phyloP scores from a whole-genome alignment of 2,797 vertebrate genomes.

The Eulemur rubriventer region DNA sequence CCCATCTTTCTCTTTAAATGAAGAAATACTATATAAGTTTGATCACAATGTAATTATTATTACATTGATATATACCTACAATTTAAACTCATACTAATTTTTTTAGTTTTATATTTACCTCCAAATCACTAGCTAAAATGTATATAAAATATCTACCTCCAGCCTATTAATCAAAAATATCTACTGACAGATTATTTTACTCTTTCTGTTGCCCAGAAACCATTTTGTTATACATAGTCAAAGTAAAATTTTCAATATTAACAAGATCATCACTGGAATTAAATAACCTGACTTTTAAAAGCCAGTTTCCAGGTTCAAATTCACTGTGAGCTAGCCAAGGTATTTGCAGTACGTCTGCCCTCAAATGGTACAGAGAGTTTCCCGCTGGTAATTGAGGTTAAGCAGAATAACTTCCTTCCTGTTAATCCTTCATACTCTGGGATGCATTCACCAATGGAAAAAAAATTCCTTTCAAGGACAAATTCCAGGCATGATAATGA shows the following conservation, averaged over 20 bases:
- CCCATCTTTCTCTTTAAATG: background rate
- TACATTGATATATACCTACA: background rate
- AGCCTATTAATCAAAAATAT: conserved; percentile 21
- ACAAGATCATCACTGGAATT: conserved; percentile 3
- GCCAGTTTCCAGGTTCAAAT: background rate
- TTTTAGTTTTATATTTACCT: conserved; percentile 45
- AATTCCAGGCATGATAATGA: background rate
- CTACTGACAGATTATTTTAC: conserved; percentile 7
- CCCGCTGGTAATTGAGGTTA: background rate
- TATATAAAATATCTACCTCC: background rate
- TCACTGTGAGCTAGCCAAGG: background rate
- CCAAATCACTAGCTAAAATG: background rate
- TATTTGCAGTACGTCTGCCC: background rate
- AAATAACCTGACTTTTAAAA: conserved; percentile 44
- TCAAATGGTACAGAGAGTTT: background rate
- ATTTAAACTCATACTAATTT: background rate
- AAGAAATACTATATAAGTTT: conserved; percentile 19
- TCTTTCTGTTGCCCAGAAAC: background rate
- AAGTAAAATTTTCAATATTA: conserved; percentile 41
- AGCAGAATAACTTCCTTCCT: background rate
- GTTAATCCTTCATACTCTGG: background rate
- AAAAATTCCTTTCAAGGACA: conserved; percentile 8
- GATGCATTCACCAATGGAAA: background rate
- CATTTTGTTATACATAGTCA: background rate
- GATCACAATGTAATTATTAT: background rate